These are phyloP conservation scores for Maniola hyperantus DNA, from an alignment of 2,888 invertebrate genomes.

Conservation along the genomic window DNA sequence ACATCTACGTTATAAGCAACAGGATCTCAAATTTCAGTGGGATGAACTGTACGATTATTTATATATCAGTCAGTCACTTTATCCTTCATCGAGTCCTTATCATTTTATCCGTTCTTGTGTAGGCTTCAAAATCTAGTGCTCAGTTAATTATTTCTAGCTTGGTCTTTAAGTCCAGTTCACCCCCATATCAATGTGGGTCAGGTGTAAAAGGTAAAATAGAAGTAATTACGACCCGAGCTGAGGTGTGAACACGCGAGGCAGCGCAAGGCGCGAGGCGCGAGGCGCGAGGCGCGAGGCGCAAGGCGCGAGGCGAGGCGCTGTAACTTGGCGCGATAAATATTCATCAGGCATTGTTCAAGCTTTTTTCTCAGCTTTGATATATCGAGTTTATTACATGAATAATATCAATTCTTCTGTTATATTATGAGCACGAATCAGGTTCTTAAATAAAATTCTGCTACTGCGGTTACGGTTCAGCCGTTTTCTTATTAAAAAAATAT, in stretches of 20 bases:
- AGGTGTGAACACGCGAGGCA: neutral
- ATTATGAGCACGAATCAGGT: too few relatives aligned
- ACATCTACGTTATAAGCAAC: too few relatives aligned
- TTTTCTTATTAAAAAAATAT: too few relatives aligned
- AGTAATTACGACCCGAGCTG: neutral
- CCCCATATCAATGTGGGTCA: neutral
- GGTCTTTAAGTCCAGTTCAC: neutral
- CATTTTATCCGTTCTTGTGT: neutral
- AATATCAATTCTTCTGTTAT: neutral
- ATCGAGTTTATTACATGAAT: slow-evolving; percentile 1
- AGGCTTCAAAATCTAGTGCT: neutral
- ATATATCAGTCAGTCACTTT: too few relatives aligned
- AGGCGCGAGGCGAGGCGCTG: neutral
- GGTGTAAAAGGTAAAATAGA: neutral
- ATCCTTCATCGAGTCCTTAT: neutral
- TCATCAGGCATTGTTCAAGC: slow-evolving; percentile 13
- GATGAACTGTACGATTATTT: too few relatives aligned
- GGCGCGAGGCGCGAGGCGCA: neutral
- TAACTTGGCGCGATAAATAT: slow-evolving; percentile 12
- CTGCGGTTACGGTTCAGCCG: too few relatives aligned
- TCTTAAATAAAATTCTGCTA: too few relatives aligned
- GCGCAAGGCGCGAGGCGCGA: neutral
- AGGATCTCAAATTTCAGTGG: too few relatives aligned
- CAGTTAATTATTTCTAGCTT: neutral
- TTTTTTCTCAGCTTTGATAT: slow-evolving; percentile 14